These are phyloP conservation scores for Timema cristinae DNA, from an alignment of 2,888 invertebrate genomes.

Conservation along the genomic window DNA sequence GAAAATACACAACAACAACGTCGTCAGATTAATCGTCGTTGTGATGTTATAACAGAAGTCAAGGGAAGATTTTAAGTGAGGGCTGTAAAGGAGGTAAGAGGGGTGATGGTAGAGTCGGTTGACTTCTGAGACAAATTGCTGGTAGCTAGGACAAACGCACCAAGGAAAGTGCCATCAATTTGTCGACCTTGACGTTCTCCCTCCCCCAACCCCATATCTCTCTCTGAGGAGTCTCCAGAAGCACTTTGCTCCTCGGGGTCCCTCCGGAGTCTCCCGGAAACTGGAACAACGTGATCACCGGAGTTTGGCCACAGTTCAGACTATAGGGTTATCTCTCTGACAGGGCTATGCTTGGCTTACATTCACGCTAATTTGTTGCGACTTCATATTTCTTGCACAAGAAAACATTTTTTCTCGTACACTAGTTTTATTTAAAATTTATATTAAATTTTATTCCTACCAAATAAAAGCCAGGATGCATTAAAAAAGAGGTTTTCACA, in stretches of 20 bases:
- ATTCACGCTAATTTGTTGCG: no score
- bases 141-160: neutral
- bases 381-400: no score
- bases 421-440: no score
- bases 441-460: no score
- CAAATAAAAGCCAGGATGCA: no score
- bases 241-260: neutral
- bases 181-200: slow-evolving; percentile 6
- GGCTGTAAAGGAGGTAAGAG: neutral
- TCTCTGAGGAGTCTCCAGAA: neutral
- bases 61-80: neutral
- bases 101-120: neutral
- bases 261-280: no score
- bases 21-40: slow-evolving; percentile 12
- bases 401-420: no score
- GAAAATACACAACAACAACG: neutral
- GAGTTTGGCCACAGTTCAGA: no score
- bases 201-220: neutral
- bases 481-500: no score
- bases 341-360: no score
- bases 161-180: slow-evolving; percentile 4
- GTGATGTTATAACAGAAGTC: slow-evolving; percentile 13
- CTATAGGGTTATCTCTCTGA: no score
- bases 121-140: slow-evolving; percentile 15
- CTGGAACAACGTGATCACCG: no score